A percentile compares a stretch with the other conserved stretches of the same genome.
phyloP scores from a whole-genome alignment of 2,888 invertebrate genomes.

The Drosophila monieri region DNA sequence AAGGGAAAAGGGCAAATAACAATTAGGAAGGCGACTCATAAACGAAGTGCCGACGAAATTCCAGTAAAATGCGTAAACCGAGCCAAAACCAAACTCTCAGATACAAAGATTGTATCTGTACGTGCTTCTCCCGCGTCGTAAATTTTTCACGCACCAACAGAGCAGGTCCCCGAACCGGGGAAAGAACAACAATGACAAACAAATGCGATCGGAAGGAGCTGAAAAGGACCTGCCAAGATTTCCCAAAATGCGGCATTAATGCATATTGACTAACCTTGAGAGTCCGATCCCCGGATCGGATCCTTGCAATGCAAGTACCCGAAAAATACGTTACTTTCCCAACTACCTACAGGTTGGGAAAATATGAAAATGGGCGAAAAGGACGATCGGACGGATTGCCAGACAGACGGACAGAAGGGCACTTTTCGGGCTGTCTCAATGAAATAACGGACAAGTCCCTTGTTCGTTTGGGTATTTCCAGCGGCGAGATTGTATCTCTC shows the following conservation, averaged over 20 bases:
- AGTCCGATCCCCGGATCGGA: constrained; percentile 9
- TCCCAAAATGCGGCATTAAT: constrained; percentile 74
- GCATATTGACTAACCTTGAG: constrained; percentile 76
- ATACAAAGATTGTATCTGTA: constrained; percentile 28
- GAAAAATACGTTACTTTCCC: constrained; percentile 65
- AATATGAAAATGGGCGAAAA: constrained; percentile 19
- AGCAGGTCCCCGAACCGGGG: constrained; percentile 44
- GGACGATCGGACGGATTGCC: constrained; percentile 18
- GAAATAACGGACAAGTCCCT: constrained; percentile 65
- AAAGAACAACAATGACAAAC: constrained; percentile 67
- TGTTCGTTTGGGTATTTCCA: constrained; percentile 48
- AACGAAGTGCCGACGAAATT: constrained; percentile 69
- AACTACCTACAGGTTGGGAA: constrained; percentile 52
- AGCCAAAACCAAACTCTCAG: constrained; percentile 36
- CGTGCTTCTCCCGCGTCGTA: constrained; percentile 45
- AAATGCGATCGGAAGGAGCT: constrained; percentile 50
- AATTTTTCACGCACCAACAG: constrained; percentile 67
- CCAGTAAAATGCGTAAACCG: constrained; percentile 55
- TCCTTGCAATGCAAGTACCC: constrained; percentile 23
- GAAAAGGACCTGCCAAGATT: constrained; percentile 65
- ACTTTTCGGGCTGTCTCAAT: constrained; percentile 55
- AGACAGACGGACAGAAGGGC: constrained; percentile 26
- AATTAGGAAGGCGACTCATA: constrained; percentile 56
- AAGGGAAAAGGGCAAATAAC: constrained; percentile 48
- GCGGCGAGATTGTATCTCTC: constrained; percentile 56